Percentiles rank a stretch among this genome's conserved stretches.
These are phyloP conservation scores for Eucera pruinosa DNA, from an alignment of 2,888 invertebrate genomes.

Conservation along the genomic window DNA sequence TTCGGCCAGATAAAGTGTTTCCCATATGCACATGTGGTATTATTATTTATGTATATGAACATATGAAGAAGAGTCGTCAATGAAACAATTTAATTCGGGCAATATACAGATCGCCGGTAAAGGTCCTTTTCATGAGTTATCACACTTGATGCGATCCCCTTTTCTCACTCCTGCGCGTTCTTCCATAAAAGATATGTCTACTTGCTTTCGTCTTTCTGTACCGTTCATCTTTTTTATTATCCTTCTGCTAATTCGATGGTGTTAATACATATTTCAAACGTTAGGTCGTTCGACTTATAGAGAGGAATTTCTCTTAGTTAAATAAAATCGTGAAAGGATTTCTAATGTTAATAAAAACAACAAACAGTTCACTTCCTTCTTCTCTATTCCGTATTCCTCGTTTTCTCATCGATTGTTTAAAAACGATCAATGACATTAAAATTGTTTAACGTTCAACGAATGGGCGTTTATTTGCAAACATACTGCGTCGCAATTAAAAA, in stretches of 20 bases:
- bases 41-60: slow-evolving; percentile 32
- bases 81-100: slow-evolving; percentile 47
- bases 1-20: slow-evolving; percentile 15
- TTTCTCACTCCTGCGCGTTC: background rate
- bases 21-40: slow-evolving; percentile 31
- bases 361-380: too few relatives aligned
- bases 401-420: background rate
- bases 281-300: slow-evolving; percentile 10
- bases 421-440: too few relatives aligned
- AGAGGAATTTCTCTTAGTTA: slow-evolving; percentile 1
- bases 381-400: background rate
- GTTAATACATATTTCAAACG: background rate
- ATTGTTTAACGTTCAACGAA: slow-evolving; percentile 8
- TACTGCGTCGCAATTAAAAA: slow-evolving; percentile 6
- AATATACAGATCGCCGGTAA: slow-evolving; percentile 30
- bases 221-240: background rate
- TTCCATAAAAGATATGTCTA: slow-evolving; percentile 14
- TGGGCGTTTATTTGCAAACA: background rate
- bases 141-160: slow-evolving; percentile 4
- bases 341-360: too few relatives aligned
- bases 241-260: background rate
- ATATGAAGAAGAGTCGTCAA: slow-evolving; percentile 28
- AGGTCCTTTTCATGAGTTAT: slow-evolving; percentile 29
- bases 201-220: background rate
- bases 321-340: slow-evolving; percentile 18